Percentiles rank a stretch among this genome's conserved stretches.
Conservation (phyloP, 2,113 vertebrate species). For the Pangasianodon hypophthalmus region DNA sequence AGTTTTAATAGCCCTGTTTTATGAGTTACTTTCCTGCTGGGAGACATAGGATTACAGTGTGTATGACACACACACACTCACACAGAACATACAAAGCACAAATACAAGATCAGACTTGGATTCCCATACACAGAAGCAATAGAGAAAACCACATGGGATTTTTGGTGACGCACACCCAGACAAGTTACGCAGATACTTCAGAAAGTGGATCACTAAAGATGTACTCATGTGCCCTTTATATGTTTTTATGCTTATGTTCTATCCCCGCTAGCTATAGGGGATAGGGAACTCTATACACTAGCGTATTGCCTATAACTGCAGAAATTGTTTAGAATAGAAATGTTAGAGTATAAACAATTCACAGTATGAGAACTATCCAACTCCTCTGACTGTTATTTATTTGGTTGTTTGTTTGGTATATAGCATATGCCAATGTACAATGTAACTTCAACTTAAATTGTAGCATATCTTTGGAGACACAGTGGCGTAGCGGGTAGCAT, state of each 20-base stretch:
- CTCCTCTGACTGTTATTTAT: not conserved
- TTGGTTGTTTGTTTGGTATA: not conserved
- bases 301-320: not conserved
- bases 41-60: conserved; percentile 43
- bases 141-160: conserved; percentile 13
- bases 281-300: not conserved
- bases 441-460: not conserved
- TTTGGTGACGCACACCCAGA: conserved; percentile 16
- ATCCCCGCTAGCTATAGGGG: not conserved
- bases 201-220: not conserved
- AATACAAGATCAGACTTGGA: conserved; percentile 22
- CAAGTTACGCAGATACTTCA: not conserved
- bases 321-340: not conserved
- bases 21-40: conserved; percentile 49
- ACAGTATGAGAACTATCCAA: not conserved
- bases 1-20: conserved; percentile 51
- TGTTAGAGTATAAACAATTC: not conserved
- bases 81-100: conserved; percentile 25
- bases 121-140: conserved; percentile 30
- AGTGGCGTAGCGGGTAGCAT: not conserved
- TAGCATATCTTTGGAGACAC: not conserved
- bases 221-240: not conserved
- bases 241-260: not conserved
- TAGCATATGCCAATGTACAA: not conserved
- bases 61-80: conserved; percentile 22